Base-by-base conservation (phyloP, 1,140 invertebrate species). In the Sogatella furcifera region DNA sequence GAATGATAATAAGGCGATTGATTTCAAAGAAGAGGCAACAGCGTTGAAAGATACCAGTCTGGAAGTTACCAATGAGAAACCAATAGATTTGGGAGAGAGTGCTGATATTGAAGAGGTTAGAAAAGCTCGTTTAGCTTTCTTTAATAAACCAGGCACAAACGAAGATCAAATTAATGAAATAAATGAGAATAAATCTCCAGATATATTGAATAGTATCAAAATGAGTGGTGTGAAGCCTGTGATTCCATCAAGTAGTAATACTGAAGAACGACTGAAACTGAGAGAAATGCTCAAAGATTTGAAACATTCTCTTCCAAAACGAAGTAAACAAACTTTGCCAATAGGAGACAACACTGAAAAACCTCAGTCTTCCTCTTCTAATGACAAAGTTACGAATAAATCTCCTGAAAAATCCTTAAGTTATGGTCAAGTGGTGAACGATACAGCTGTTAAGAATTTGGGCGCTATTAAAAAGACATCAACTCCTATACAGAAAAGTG, bases 281-380 rank as follows among this genome's bases (percentile, higher is more conserved):
- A 81, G 78, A 62, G 80, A 82, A 66, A 80, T 83, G 76, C 64
- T 84, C 59, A 82, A 82, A 65, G 80, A 83, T 68, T 82, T 84
- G 80, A 83, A 84, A 66, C 78, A 82, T 68, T 81, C 81, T n/a
- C 65, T 84, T 62, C 78, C 81, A 3, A 81, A 82, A 67, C 66
- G 76, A 31, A 66, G 68, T 14, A 71, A 71, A 31, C 57, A 65
- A 0, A 69, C 65, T 55, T 17, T 46, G 21, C 14, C 22, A 10
- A 53, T 14, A 14, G 41, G 34, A 52, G 46, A 46, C 34, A 38
- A 10, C 11, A 38, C 34, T 9, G 34, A 38, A 38, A 38, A 38
- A 38, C 11, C 34, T 38, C 34, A 38, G 34, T 10, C 34, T 4
- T 4, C 24, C 34, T 1, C 34, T 5, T 8, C 8, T 5, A 38